Percentiles rank a stretch among this genome's conserved stretches.
Evolutionary conservation across 1,140 invertebrate genomes (phyloP).

Genomic region (Aphis craccivora): DNA sequence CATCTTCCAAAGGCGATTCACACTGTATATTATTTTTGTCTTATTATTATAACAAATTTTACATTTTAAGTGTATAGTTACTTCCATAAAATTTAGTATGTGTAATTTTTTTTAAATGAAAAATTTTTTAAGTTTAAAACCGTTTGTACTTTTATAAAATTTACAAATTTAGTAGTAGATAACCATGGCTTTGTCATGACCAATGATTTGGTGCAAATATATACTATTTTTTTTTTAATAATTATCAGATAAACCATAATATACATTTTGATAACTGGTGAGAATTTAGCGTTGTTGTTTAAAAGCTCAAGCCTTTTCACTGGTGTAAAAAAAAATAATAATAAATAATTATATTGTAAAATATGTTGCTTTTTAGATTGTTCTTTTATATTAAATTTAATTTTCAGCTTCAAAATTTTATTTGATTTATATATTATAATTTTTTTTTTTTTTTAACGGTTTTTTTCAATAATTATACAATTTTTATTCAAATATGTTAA

Average conservation of each 20-base stretch:
- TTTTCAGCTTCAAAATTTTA: slow-evolving; percentile 45
- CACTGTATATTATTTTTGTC: slow-evolving; percentile 45
- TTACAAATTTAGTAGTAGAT: slow-evolving; percentile 26
- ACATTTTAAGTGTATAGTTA: slow-evolving; percentile 48
- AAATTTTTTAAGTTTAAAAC: slow-evolving; percentile 37
- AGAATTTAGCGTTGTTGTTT: slow-evolving; percentile 53
- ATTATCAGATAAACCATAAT: slow-evolving; percentile 35
- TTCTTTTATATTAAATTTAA: slow-evolving; percentile 44
- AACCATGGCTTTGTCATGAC: slow-evolving; percentile 29
- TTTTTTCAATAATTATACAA: slow-evolving; percentile 42
- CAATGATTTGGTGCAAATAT: slow-evolving; percentile 15
- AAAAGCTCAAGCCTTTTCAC: slow-evolving; percentile 44
- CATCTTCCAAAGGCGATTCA: slow-evolving; percentile 36
- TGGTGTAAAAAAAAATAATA: slow-evolving; percentile 32
- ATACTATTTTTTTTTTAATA: slow-evolving; percentile 38
- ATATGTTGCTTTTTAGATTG: slow-evolving; percentile 56
- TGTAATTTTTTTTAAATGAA: background rate
- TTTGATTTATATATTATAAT: slow-evolving; percentile 20
- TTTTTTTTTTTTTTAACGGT: slow-evolving; percentile 25
- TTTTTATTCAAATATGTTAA: slow-evolving; percentile 41
- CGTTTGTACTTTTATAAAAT: slow-evolving; percentile 52
- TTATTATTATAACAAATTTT: background rate
- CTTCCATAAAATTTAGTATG: slow-evolving; percentile 11
- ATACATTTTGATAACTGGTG: slow-evolving; percentile 34
- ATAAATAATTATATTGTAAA: slow-evolving; percentile 52